These are phyloP conservation scores for Apodemus speciosus DNA, from an alignment of 2,113 vertebrate species.

Conservation along the genomic window DNA sequence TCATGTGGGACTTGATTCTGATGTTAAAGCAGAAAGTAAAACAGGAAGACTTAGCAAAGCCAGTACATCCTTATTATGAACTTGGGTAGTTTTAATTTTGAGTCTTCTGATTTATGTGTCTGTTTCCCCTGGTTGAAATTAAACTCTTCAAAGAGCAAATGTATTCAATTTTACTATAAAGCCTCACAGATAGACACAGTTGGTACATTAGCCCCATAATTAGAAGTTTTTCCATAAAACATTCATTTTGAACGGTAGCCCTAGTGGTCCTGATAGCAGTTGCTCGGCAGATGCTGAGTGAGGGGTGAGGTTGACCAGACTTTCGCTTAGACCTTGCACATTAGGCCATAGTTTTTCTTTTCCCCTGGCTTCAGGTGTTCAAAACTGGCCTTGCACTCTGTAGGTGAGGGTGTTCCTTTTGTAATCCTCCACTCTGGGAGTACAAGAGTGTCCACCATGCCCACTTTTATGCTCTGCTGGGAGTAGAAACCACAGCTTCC, in stretches of 20 bases:
- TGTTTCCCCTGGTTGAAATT: constrained; percentile 7
- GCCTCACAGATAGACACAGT: neutral
- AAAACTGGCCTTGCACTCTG: neutral
- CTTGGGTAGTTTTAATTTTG: constrained; percentile 57
- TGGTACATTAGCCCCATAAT: neutral
- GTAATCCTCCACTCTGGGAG: neutral
- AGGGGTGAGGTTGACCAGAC: neutral
- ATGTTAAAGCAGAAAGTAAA: constrained; percentile 44
- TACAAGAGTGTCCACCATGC: too few relatives aligned
- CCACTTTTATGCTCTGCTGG: neutral
- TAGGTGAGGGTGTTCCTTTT: neutral
- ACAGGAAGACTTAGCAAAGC: constrained; percentile 54
- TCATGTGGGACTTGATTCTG: constrained; percentile 34
- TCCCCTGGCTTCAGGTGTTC: neutral
- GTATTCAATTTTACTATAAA: constrained; percentile 36
- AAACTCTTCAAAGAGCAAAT: constrained; percentile 42
- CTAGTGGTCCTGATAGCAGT: neutral
- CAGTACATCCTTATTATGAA: constrained; percentile 37
- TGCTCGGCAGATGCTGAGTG: neutral
- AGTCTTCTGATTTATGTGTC: constrained; percentile 15
- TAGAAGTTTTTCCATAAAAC: constrained; percentile 29
- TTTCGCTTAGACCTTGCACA: neutral
- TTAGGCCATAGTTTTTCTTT: neutral
- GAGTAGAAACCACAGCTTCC: neutral
- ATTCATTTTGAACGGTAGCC: neutral